A percentile compares a stretch with the other conserved stretches of the same genome.
These are phyloP conservation scores for Taeniopygia guttata DNA, from an alignment of 2,797 vertebrate genomes.

Conservation along the genomic window DNA sequence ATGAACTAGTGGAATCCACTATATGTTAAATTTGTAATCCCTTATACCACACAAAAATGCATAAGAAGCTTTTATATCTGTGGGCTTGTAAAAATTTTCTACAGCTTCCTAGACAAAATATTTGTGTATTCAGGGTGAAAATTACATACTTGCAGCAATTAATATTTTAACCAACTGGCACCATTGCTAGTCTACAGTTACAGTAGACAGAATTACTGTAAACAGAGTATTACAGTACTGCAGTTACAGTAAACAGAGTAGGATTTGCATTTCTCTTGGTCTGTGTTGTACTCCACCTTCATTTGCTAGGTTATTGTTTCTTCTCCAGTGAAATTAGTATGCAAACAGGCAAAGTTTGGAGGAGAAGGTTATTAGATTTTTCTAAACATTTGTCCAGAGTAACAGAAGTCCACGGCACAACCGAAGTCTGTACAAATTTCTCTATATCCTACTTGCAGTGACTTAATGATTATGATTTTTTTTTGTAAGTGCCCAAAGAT, in stretches of 20 bases:
- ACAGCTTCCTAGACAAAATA: background rate
- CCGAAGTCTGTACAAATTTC: background rate
- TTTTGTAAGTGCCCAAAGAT: background rate
- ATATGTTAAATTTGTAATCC: background rate
- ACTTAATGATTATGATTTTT: background rate
- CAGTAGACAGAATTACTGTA: no score
- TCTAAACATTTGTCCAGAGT: background rate
- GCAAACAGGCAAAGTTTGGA: background rate
- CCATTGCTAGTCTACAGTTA: background rate
- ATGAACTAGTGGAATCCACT: background rate
- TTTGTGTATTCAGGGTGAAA: background rate
- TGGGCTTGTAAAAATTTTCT: background rate
- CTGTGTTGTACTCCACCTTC: background rate
- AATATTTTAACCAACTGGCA: background rate
- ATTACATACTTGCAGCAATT: background rate
- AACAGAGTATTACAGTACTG: no score
- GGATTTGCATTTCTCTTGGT: background rate
- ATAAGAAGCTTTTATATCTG: background rate
- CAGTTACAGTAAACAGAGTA: background rate
- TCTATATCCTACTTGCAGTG: background rate
- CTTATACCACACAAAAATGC: background rate
- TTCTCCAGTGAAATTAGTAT: background rate
- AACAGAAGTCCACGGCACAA: background rate
- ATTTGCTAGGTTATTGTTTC: background rate
- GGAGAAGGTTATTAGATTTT: background rate